These are phyloP conservation scores for Ictalurus punctatus DNA, from an alignment of 2,113 vertebrate species.

Conservation along the genomic window DNA sequence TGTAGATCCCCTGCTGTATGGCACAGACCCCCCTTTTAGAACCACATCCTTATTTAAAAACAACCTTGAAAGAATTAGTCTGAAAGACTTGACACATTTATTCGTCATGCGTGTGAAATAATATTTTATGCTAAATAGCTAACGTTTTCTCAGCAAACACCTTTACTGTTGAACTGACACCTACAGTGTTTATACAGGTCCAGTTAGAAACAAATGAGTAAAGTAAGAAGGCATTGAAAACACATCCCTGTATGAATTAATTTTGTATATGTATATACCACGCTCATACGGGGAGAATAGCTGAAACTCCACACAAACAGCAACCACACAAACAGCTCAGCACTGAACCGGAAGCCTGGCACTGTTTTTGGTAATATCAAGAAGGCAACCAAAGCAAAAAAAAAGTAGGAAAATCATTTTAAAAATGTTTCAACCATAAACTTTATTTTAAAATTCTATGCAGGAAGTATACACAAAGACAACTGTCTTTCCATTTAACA, in stretches of 20 bases:
- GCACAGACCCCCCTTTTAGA: neutral
- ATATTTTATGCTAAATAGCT: neutral
- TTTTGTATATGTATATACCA: neutral
- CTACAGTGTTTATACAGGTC: neutral
- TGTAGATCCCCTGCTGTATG: neutral
- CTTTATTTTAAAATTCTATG: constrained; percentile 41
- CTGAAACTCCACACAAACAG: neutral
- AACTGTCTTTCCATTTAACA: constrained; percentile 16
- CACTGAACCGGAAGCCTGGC: neutral
- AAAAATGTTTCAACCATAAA: neutral
- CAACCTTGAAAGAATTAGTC: neutral
- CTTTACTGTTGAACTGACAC: neutral
- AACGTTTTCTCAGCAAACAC: neutral
- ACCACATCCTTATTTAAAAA: neutral
- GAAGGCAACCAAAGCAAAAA: neutral
- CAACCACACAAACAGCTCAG: neutral
- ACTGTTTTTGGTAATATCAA: neutral
- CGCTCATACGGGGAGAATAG: neutral
- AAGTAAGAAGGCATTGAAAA: neutral
- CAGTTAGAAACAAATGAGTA: neutral
- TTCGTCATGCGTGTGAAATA: neutral
- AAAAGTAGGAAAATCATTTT: neutral
- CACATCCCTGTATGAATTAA: neutral
- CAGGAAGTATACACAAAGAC: constrained; percentile 26
- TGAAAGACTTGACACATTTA: neutral